These are phyloP conservation scores for Macroramphosus scolopax DNA, from an alignment of 2,797 vertebrate genomes.

Conservation along the genomic window DNA sequence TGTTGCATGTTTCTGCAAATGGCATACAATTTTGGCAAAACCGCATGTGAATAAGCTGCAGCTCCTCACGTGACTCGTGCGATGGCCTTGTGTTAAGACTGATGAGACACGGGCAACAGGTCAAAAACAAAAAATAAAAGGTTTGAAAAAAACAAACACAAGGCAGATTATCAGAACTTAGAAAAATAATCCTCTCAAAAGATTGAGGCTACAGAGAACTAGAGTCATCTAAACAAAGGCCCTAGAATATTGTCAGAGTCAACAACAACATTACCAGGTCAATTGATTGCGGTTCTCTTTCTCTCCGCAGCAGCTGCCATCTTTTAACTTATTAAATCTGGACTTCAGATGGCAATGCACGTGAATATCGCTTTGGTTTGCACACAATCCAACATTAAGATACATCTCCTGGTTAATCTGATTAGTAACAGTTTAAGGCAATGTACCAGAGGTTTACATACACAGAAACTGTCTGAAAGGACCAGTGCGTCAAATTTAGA, in stretches of 20 bases:
- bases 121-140: too few relatives aligned
- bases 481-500: too few relatives aligned
- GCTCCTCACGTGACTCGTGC: conserved; percentile 12
- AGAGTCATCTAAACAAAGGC: conserved; percentile 34
- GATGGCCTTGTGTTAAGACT: conserved; percentile 41
- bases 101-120: conserved; percentile 31
- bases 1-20: conserved; percentile 59
- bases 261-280: conserved; percentile 7
- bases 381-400: conserved; percentile 19
- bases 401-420: not conserved
- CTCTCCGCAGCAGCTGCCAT: conserved; percentile 3
- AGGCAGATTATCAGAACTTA: conserved; percentile 50
- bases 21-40: conserved; percentile 68
- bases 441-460: conserved; percentile 12
- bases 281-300: too few relatives aligned
- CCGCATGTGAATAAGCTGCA: conserved; percentile 4
- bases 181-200: conserved; percentile 39
- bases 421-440: conserved; percentile 59
- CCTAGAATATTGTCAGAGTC: conserved; percentile 10
- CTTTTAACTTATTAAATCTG: too few relatives aligned
- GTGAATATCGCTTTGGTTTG: conserved; percentile 64
- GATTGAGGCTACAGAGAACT: conserved; percentile 28
- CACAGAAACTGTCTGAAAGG: conserved; percentile 7
- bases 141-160: conserved; percentile 24
- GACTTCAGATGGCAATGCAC: conserved; percentile 34